These are phyloP conservation scores for Euclidia mi DNA, from an alignment of 2,888 invertebrate genomes.

Conservation along the genomic window DNA sequence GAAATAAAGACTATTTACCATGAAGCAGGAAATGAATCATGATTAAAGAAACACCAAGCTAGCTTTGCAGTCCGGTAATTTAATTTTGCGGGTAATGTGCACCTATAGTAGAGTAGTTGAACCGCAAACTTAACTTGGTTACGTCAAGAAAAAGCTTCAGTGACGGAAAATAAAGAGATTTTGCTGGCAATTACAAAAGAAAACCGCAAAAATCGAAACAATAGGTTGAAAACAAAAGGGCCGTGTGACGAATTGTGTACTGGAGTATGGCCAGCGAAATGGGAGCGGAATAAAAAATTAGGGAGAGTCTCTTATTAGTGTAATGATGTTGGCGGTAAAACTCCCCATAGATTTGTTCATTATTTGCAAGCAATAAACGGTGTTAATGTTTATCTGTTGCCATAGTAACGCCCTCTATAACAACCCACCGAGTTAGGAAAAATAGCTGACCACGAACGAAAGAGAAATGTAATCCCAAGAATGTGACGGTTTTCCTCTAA, in stretches of 20 bases:
- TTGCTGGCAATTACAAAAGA: conserved; percentile 72
- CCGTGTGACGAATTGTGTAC: conserved; percentile 64
- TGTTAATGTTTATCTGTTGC: conserved; percentile 23
- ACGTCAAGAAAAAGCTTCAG: conserved; percentile 63
- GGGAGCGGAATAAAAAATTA: conserved; percentile 43
- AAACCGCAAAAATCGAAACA: conserved; percentile 77
- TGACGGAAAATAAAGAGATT: conserved; percentile 72
- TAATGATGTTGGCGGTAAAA: conserved; percentile 38
- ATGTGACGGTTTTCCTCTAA: neutral
- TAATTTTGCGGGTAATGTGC: conserved; percentile 35
- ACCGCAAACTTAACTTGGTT: conserved; percentile 54
- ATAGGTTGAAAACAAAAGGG: conserved; percentile 68
- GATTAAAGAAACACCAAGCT: conserved; percentile 57
- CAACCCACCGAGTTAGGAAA: neutral
- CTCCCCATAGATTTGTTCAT: conserved; percentile 25
- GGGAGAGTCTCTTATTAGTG: conserved; percentile 39
- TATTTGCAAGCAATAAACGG: conserved; percentile 25
- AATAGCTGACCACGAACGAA: neutral
- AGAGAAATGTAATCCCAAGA: neutral
- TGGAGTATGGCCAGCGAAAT: conserved; percentile 45
- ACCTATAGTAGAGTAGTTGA: conserved; percentile 9
- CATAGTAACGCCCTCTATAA: conserved; percentile 12
- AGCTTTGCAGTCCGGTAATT: conserved; percentile 38
- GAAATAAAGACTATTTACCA: conserved; percentile 48
- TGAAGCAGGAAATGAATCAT: conserved; percentile 54